Conservation (phyloP, 2,113 vertebrate genomes). For the Balaeniceps rex region DNA sequence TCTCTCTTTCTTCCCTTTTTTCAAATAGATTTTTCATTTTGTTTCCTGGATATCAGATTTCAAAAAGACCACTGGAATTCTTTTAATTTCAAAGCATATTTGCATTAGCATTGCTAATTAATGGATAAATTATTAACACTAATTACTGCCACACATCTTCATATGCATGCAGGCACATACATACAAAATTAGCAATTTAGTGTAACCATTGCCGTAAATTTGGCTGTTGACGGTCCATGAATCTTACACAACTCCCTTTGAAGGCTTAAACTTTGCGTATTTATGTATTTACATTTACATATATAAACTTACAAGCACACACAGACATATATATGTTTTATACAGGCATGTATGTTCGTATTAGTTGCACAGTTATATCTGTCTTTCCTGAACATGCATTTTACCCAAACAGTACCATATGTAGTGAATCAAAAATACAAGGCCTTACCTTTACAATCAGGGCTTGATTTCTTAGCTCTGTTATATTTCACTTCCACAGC, state of each 20-base stretch:
- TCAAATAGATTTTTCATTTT: not conserved
- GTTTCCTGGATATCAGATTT: not conserved
- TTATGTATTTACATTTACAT: not conserved
- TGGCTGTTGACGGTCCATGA: not conserved
- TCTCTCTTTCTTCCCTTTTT: not conserved
- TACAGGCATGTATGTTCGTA: not conserved
- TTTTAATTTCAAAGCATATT: not conserved
- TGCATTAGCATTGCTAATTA: not conserved
- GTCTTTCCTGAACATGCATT: not conserved
- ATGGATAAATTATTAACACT: not conserved
- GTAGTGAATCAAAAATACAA: slow-evolving; percentile 21
- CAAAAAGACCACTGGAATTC: not conserved
- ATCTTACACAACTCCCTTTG: not conserved
- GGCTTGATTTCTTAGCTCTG: slow-evolving; percentile 22
- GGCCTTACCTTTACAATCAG: slow-evolving; percentile 68
- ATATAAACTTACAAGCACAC: not conserved
- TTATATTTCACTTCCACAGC: slow-evolving; percentile 39
- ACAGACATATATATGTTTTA: not conserved
- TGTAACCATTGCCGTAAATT: not conserved
- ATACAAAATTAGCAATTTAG: not conserved
- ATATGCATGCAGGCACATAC: not conserved
- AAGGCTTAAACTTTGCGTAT: not conserved
- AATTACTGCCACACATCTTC: not conserved
- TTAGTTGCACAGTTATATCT: not conserved
- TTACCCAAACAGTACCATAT: not conserved